These are phyloP conservation scores for Gallirallus australis DNA, from an alignment of 2,797 vertebrate species.

Conservation along the genomic window DNA sequence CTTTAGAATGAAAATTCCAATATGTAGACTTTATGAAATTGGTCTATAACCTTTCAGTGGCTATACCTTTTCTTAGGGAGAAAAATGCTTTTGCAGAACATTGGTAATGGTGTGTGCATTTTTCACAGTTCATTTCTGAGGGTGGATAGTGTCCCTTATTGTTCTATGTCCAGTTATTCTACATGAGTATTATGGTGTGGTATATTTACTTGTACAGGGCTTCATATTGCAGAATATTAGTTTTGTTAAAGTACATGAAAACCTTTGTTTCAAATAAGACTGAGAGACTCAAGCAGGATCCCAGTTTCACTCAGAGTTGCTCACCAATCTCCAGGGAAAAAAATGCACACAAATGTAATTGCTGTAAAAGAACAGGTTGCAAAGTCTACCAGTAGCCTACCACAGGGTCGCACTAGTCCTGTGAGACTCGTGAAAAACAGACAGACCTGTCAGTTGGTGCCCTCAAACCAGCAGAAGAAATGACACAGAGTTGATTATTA, in stretches of 20 bases:
- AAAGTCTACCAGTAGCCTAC: background rate
- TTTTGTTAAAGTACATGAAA: background rate
- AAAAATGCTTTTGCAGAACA: background rate
- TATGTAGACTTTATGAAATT: background rate
- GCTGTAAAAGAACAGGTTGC: background rate
- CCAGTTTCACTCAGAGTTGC: background rate
- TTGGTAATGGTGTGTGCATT: background rate
- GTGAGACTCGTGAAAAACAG: background rate
- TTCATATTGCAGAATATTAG: background rate
- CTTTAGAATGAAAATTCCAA: background rate
- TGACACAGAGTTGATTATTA: background rate
- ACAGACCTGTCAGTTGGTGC: background rate
- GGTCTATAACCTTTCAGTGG: background rate
- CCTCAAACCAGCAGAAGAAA: background rate
- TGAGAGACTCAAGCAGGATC: background rate
- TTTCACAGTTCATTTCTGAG: background rate
- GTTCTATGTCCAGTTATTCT: background rate
- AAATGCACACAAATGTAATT: background rate
- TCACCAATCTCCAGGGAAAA: background rate
- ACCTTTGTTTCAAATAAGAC: background rate
- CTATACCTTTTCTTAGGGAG: background rate
- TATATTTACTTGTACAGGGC: background rate
- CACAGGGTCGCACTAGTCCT: background rate
- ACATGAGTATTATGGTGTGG: background rate
- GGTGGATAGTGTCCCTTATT: background rate